Evolutionary conservation across 2,113 vertebrate species (phyloP), one percentile per base, ranked within the genome.

Genomic region (Numenius arquata): DNA sequence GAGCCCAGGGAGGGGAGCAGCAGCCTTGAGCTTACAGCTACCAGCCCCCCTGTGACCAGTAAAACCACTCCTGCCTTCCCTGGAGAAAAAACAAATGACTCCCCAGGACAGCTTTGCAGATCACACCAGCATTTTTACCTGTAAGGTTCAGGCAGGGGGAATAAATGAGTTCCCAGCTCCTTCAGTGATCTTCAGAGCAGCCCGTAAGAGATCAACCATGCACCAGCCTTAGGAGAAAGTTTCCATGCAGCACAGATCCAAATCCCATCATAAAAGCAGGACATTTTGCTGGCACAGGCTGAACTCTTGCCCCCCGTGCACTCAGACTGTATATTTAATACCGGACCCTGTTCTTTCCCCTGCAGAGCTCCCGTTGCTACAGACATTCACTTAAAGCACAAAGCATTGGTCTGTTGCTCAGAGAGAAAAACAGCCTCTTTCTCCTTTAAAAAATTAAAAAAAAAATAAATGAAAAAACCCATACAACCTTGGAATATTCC

Each of bases 241-340:
- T 79, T 75, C 79, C n/a, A 30, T 52, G n/a, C 52, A 76, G 61
- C 63, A 38, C 45, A 56, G 36, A 23, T 36, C 30, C 83, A 72
- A 72, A 83, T 52, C 71, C 56, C 9, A 1, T 9, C 4, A 1
- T 29, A 63, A 92, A 88, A 83, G 11, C 47, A 16, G 71, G 58
- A 67, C 0, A 0, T 61, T 85, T 72, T 68, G 22, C 55, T 88
- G 83, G 86, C 91, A 61, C 34, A 7, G 62, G 17, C 48, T 43
- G n/a, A 90, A 12, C 47, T 45, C 58, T 43, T 32, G 61, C 41
- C 25, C 36, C 1, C 22, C 1, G 0, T 9, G 20, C 0, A 2
- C 70, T 84, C 29, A 6, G 55, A 55, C 9, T 78, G 43, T 61
- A 9, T n/a, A 52, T 76, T 82, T 47, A 70, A 62, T 27, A 38